These are phyloP conservation scores for Pseudolycoriella hygida DNA, from an alignment of 2,888 invertebrate genomes.

Conservation along the genomic window DNA sequence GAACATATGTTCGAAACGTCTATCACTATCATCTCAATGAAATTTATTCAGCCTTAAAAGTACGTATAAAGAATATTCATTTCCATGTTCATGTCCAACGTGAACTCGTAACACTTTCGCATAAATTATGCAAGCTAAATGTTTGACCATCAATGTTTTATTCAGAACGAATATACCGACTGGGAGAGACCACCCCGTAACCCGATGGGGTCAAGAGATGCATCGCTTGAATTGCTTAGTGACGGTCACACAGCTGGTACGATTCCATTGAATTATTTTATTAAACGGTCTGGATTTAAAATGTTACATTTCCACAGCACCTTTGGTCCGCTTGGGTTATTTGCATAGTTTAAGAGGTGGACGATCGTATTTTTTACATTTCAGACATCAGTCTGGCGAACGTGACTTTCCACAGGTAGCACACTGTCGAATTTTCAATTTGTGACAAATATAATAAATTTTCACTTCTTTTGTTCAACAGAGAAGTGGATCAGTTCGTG, in stretches of 20 bases:
- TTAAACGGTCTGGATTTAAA: too few relatives aligned
- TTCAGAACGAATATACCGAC: conserved; percentile 85
- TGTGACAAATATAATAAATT: background rate
- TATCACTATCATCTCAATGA: conserved; percentile 91
- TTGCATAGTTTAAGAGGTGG: conserved; percentile 63
- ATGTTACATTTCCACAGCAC: background rate
- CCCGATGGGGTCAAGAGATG: conserved; percentile 70
- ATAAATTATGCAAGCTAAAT: background rate
- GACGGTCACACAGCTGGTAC: conserved; percentile 67
- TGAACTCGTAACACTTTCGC: background rate
- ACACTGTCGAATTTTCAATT: background rate
- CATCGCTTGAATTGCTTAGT: conserved; percentile 69
- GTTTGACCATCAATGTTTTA: background rate
- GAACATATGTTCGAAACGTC: conserved; percentile 86
- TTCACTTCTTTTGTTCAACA: conserved; percentile 22
- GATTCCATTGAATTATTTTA: background rate
- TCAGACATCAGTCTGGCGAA: conserved; percentile 69
- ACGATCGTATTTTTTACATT: conserved; percentile 73
- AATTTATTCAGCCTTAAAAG: conserved; percentile 73
- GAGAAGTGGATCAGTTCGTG: conserved; percentile 65
- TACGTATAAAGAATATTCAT: conserved; percentile 9
- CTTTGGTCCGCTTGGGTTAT: conserved; percentile 53
- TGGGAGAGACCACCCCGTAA: conserved; percentile 83
- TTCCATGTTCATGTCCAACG: background rate
- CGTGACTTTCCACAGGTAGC: conserved; percentile 58